Evolutionary conservation across 2,888 invertebrate genomes (phyloP).

Genomic region (Acrobeloides nanus): DNA sequence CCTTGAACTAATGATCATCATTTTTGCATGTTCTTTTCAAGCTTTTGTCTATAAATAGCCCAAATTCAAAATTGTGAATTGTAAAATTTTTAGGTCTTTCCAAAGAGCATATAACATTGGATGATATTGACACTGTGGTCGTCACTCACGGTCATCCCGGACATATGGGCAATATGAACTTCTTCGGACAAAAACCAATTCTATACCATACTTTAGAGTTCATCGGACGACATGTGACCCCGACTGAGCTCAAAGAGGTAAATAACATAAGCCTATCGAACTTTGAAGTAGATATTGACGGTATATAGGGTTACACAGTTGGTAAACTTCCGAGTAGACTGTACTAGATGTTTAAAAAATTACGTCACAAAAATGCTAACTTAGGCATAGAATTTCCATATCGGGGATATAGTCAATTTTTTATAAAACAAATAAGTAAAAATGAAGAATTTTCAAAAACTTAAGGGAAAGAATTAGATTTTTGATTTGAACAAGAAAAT

Average conservation of each 20-base stretch:
- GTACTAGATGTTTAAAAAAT: neutral
- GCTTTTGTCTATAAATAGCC: too few species aligned
- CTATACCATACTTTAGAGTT: conserved; percentile 48
- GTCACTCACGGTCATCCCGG: conserved; percentile 49
- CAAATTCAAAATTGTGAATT: too few species aligned
- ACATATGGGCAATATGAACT: conserved; percentile 51
- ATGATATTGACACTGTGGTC: conserved; percentile 46
- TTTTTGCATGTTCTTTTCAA: too few species aligned
- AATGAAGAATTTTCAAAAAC: too few species aligned
- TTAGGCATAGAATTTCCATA: too few species aligned
- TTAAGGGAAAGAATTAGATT: too few species aligned
- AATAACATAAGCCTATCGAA: neutral
- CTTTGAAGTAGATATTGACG: neutral
- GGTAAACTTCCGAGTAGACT: neutral
- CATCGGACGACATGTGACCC: conserved; percentile 45
- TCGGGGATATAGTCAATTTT: too few species aligned
- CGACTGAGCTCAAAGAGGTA: conserved; percentile 44
- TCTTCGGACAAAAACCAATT: conserved; percentile 50
- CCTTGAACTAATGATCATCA: too few species aligned
- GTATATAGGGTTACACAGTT: neutral
- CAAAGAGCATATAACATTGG: conserved; percentile 41
- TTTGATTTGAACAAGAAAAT: too few species aligned
- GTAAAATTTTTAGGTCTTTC: conserved; percentile 35
- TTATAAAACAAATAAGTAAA: too few species aligned
- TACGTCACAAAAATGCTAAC: too few species aligned